Percentiles rank a stretch among this genome's conserved stretches.
Evolutionary conservation across 2,888 invertebrate genomes (phyloP).

Genomic region (Eupithecia vulgata): DNA sequence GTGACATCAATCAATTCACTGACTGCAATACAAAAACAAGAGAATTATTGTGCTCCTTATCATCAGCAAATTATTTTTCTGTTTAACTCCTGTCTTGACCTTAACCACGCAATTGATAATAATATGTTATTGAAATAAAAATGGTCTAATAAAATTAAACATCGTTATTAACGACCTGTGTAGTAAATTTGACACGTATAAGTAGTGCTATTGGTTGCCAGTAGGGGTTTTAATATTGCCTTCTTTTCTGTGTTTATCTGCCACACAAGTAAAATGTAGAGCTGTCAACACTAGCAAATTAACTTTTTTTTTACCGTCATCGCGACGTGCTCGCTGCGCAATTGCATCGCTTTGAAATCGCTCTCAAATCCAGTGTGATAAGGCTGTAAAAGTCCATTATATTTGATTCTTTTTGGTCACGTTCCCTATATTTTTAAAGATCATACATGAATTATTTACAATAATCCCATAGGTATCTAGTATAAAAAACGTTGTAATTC

Average conservation of each 20-base stretch:
- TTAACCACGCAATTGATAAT: conserved; percentile 61
- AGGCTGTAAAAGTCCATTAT: background rate
- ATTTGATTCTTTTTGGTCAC: background rate
- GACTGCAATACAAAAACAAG: conserved; percentile 57
- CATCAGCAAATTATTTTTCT: conserved; percentile 81
- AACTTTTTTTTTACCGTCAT: too few species aligned
- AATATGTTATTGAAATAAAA: conserved; percentile 42
- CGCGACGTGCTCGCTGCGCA: too few species aligned
- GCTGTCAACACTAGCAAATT: background rate
- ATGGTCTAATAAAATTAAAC: conserved; percentile 23
- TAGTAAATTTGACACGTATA: background rate
- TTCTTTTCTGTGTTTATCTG: background rate
- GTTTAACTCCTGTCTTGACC: conserved; percentile 70
- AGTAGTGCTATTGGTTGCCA: background rate
- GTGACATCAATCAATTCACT: conserved; percentile 47
- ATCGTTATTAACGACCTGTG: background rate
- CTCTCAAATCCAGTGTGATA: too few species aligned
- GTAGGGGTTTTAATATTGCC: background rate
- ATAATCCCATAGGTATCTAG: background rate
- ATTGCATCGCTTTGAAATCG: too few species aligned
- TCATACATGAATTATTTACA: background rate
- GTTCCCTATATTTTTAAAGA: background rate
- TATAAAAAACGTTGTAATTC: background rate
- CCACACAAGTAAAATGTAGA: background rate
- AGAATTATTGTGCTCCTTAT: conserved; percentile 64